Evolutionary conservation across 2,797 vertebrate species (phyloP).

Genomic region (Scleropages formosus): DNA sequence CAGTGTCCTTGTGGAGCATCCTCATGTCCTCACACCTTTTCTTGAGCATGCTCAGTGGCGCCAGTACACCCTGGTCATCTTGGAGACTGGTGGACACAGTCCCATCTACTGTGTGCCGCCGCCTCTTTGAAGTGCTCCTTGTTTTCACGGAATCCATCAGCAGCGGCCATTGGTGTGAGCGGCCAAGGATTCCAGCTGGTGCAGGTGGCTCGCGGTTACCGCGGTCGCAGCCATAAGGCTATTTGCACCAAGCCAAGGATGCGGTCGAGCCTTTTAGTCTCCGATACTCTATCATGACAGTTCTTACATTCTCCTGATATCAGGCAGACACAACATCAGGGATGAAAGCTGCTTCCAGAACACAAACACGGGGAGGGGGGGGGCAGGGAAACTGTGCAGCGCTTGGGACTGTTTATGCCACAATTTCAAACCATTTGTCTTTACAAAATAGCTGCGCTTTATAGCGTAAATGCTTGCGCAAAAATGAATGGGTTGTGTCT

Average conservation of each 20-base stretch:
- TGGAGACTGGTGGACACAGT: too few relatives aligned
- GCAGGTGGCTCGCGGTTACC: slow-evolving; percentile 30
- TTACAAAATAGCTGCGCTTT: slow-evolving; percentile 13
- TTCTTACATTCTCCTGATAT: slow-evolving; percentile 26
- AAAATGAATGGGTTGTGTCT: slow-evolving; percentile 28
- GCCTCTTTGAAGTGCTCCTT: slow-evolving; percentile 65
- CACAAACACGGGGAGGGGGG: slow-evolving; percentile 32
- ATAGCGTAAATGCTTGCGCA: background rate
- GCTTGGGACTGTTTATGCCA: slow-evolving; percentile 39
- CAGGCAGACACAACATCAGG: slow-evolving; percentile 52
- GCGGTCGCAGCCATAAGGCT: slow-evolving; percentile 28
- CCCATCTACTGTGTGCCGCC: slow-evolving; percentile 33
- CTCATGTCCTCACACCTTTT: slow-evolving; percentile 26
- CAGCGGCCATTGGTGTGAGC: slow-evolving; percentile 50
- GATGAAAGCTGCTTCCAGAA: slow-evolving; percentile 49
- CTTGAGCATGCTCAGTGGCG: background rate
- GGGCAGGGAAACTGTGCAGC: slow-evolving; percentile 36
- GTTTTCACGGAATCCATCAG: slow-evolving; percentile 57
- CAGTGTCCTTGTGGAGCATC: background rate
- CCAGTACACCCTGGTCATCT: too few relatives aligned
- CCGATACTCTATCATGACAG: slow-evolving; percentile 24
- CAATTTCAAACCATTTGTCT: slow-evolving; percentile 37
- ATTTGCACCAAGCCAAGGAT: slow-evolving; percentile 2
- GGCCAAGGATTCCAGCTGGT: slow-evolving; percentile 18
- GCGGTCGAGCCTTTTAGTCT: slow-evolving; percentile 13